phyloP scores from a whole-genome alignment of 2,113 vertebrate species.

The Peucedramus taeniatus region DNA sequence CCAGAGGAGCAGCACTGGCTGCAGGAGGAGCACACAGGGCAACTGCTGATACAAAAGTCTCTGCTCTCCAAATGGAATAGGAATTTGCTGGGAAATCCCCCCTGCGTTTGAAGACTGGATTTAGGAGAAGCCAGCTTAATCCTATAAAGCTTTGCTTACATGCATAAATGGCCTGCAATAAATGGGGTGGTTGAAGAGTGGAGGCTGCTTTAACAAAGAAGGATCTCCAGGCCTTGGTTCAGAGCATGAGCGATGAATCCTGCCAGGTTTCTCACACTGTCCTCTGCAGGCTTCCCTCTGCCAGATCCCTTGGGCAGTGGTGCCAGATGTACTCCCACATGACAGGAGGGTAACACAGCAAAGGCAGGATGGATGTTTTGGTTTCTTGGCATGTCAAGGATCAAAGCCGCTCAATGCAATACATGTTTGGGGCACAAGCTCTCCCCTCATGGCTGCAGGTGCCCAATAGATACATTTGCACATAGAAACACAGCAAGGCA shows the following conservation, averaged over 20 bases:
- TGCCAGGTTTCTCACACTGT: neutral
- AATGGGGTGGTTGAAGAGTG: neutral
- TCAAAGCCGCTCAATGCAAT: neutral
- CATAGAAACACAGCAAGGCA: neutral
- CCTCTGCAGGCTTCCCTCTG: neutral
- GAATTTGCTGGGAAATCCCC: conserved; percentile 8
- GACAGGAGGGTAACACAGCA: neutral
- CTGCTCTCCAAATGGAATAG: neutral
- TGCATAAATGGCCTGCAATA: neutral
- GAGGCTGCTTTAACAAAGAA: neutral
- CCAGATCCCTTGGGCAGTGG: neutral
- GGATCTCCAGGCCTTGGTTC: neutral
- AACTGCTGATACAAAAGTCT: neutral
- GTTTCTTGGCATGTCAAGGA: neutral
- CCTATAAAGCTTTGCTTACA: conserved; percentile 1
- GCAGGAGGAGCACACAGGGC: neutral
- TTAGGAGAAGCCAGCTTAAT: conserved; percentile 37
- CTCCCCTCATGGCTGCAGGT: neutral
- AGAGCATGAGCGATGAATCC: fast-evolving
- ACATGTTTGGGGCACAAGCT: neutral
- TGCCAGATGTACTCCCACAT: neutral
- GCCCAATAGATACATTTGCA: fast-evolving
- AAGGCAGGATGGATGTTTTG: neutral
- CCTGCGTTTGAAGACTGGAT: neutral
- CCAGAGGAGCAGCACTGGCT: neutral